A percentile compares a stretch with the other conserved stretches of the same genome.
These are phyloP conservation scores for Pseudomugil tenellus DNA, from an alignment of 2,797 vertebrate species.

Conservation along the genomic window DNA sequence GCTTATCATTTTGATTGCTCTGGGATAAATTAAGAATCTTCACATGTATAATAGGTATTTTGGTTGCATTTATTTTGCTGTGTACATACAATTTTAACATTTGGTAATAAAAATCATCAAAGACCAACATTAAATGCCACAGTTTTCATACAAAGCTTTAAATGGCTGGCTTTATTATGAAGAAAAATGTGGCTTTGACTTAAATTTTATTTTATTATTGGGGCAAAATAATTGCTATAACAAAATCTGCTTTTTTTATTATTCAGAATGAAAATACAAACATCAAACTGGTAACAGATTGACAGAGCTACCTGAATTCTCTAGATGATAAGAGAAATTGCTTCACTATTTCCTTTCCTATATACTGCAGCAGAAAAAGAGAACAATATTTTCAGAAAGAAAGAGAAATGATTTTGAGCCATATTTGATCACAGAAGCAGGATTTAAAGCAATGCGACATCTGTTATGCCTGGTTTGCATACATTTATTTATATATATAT, in stretches of 20 bases:
- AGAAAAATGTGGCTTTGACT: not conserved
- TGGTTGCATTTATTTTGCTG: constrained; percentile 52
- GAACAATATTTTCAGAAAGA: not conserved
- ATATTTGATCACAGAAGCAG: not conserved
- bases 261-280: not conserved
- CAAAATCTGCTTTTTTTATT: too few species aligned
- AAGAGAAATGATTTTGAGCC: not conserved
- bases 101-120: constrained; percentile 14
- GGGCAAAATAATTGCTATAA: not conserved
- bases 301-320: not conserved
- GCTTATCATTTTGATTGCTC: constrained; percentile 46
- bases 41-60: constrained; percentile 56
- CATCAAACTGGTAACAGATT: not conserved
- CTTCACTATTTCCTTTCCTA: not conserved
- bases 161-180: not conserved
- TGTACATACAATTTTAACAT: constrained; percentile 58
- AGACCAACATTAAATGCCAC: too few species aligned
- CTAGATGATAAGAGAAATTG: not conserved
- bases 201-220: not conserved
- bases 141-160: not conserved
- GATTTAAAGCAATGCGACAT: not conserved
- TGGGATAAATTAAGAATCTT: constrained; percentile 70
- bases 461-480: not conserved
- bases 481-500: too few species aligned
- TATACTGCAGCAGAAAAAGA: not conserved